phyloP scores from a whole-genome alignment of 2,113 vertebrate species.

The Crypturellus undulatus region DNA sequence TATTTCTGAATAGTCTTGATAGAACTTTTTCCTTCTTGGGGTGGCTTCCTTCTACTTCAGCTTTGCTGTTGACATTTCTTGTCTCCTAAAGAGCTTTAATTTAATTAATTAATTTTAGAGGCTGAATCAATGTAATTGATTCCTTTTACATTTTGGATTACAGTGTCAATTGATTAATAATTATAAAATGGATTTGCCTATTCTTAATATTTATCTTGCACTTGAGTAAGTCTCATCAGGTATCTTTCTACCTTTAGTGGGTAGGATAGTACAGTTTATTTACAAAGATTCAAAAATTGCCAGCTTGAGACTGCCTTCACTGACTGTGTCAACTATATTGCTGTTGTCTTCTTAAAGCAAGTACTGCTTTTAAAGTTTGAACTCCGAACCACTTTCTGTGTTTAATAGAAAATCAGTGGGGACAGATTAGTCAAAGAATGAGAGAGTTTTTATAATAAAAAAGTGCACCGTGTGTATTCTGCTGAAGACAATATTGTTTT shows the following conservation, averaged over 20 bases:
- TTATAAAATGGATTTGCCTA: not conserved
- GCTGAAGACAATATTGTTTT: not conserved
- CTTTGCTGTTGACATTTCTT: not conserved
- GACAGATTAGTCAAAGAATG: not conserved
- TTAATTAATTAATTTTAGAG: not conserved
- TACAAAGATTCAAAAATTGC: not conserved
- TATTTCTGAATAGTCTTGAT: not conserved
- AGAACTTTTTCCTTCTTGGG: not conserved
- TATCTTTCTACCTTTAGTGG: not conserved
- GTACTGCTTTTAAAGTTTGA: not conserved
- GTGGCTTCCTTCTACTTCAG: not conserved
- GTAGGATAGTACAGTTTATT: accelerated
- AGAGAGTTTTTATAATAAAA: not conserved
- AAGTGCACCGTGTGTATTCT: not conserved
- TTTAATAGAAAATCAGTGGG: not conserved
- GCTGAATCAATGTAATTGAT: not conserved
- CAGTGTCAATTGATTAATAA: not conserved
- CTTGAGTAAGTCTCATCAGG: not conserved
- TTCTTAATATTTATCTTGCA: not conserved
- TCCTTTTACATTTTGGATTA: not conserved
- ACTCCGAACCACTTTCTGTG: not conserved
- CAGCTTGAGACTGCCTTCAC: not conserved
- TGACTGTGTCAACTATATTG: not conserved
- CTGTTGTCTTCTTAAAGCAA: not conserved
- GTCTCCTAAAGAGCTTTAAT: not conserved